Conservation (phyloP, 2,888 invertebrate genomes). For the Argyresthia goedartella region DNA sequence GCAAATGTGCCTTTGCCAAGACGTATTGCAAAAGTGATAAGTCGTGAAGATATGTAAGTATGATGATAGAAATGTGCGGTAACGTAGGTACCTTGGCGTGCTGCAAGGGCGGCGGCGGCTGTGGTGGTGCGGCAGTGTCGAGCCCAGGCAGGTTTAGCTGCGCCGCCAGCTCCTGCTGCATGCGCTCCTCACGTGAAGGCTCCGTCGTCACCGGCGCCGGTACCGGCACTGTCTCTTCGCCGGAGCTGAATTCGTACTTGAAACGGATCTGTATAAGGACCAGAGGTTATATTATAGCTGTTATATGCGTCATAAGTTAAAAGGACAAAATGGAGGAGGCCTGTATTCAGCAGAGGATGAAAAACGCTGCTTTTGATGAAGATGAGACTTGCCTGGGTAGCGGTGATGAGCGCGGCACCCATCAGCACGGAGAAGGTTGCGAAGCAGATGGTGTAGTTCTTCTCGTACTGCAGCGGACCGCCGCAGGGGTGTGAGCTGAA, state of each 20-base stretch:
- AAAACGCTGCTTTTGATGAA: not conserved
- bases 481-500: conserved; percentile 95
- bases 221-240: conserved; percentile 43
- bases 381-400: conserved; percentile 80
- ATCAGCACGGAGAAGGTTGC: conserved; percentile 97
- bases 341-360: too few species aligned
- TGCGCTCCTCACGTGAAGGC: conserved; percentile 76
- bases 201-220: conserved; percentile 71
- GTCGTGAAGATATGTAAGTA: too few species aligned
- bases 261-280: conserved; percentile 74
- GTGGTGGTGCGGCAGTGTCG: conserved; percentile 72
- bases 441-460: conserved; percentile 99
- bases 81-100: conserved; percentile 25
- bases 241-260: too few species aligned
- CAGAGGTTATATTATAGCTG: not conserved
- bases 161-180: conserved; percentile 87
- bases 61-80: conserved; percentile 9
- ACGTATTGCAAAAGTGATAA: too few species aligned
- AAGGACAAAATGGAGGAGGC: not conserved
- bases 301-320: not conserved
- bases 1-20: too few species aligned
- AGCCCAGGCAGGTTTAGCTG: conserved; percentile 86
- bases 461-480: conserved; percentile 89
- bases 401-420: conserved; percentile 93
- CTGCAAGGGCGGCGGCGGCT: conserved; percentile 32